phyloP scores from a whole-genome alignment of 2,797 vertebrate species.

The Yasuhikotakia modesta region DNA sequence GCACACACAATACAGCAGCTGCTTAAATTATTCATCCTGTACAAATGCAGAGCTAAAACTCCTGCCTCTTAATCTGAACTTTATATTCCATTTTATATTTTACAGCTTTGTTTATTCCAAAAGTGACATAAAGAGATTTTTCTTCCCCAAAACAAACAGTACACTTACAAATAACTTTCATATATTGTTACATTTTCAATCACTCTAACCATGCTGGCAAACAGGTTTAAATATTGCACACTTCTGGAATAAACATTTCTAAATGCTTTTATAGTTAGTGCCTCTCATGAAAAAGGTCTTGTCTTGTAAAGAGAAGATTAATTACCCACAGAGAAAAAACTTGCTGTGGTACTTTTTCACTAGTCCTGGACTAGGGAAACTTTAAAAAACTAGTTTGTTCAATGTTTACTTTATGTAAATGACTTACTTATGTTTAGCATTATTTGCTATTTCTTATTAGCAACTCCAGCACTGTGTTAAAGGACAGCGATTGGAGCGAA shows the following conservation, averaged over 20 bases:
- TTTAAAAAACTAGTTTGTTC: no score
- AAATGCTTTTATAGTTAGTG: not conserved
- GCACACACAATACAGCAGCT: slow-evolving; percentile 41
- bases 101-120: slow-evolving; percentile 39
- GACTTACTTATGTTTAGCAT: not conserved
- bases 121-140: slow-evolving; percentile 33
- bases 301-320: no score
- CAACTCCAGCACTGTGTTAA: not conserved
- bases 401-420: no score
- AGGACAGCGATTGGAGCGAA: not conserved
- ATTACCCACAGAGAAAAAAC: not conserved
- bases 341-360: not conserved
- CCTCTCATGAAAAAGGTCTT: no score
- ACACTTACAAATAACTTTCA: slow-evolving; percentile 23
- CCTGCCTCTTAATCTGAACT: slow-evolving; percentile 45
- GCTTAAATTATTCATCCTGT: slow-evolving; percentile 54
- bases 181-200: slow-evolving; percentile 24
- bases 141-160: slow-evolving; percentile 13
- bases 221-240: not conserved
- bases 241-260: not conserved
- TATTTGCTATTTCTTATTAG: slow-evolving; percentile 3
- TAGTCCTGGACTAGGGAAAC: slow-evolving; percentile 10
- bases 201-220: not conserved
- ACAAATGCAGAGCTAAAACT: slow-evolving; percentile 23
- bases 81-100: slow-evolving; percentile 49